These are phyloP conservation scores for Drosophila neoperkinsi DNA, from an alignment of 2,888 invertebrate species.

Conservation along the genomic window DNA sequence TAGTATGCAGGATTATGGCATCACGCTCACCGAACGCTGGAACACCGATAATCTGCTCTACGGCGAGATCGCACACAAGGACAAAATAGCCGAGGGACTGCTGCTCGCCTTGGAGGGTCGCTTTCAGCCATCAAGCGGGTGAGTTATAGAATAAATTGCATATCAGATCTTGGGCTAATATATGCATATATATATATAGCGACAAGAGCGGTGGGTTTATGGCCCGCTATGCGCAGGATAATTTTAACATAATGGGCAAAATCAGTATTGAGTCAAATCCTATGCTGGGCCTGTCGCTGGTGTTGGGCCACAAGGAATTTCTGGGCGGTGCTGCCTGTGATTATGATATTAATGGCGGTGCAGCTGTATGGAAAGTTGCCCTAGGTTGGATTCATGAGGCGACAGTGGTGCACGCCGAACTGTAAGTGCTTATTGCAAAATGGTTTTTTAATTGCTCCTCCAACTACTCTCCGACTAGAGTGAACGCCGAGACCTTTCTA, in stretches of 20 bases:
- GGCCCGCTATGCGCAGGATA: slow-evolving; percentile 92
- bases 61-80: slow-evolving; percentile 94
- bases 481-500: slow-evolving; percentile 43
- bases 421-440: slow-evolving; percentile 87
- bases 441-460: neutral
- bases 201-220: slow-evolving; percentile 91
- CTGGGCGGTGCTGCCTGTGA: slow-evolving; percentile 94
- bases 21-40: slow-evolving; percentile 98
- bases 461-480: slow-evolving; percentile 26
- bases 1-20: slow-evolving; percentile 92
- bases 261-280: slow-evolving; percentile 93
- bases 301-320: slow-evolving; percentile 95
- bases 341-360: slow-evolving; percentile 94
- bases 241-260: slow-evolving; percentile 91
- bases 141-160: neutral
- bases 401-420: slow-evolving; percentile 95
- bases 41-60: slow-evolving; percentile 97
- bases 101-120: slow-evolving; percentile 95
- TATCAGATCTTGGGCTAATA: neutral
- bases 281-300: slow-evolving; percentile 91
- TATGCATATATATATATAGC: slow-evolving; percentile 14
- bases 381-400: slow-evolving; percentile 94
- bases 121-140: slow-evolving; percentile 96
- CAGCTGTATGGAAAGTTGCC: slow-evolving; percentile 95
- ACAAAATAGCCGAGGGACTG: slow-evolving; percentile 94